These are phyloP conservation scores for Hycleus cichorii DNA, from an alignment of 1,140 invertebrate genomes.

Conservation along the genomic window DNA sequence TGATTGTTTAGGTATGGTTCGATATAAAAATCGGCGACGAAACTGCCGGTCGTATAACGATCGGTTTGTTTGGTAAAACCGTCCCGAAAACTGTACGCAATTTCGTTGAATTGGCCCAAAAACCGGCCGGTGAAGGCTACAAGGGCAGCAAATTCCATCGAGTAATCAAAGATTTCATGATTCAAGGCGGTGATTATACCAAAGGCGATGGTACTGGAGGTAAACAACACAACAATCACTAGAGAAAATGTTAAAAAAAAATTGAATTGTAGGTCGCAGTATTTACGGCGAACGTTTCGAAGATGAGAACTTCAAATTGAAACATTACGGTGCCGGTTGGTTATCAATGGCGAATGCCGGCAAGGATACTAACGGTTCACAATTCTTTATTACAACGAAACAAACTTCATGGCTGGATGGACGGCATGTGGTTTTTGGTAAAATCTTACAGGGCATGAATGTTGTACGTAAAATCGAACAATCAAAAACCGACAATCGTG, in stretches of 20 bases:
- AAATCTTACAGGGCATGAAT: constrained; percentile 86
- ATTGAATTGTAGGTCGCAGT: constrained; percentile 59
- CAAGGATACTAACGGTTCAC: constrained; percentile 96
- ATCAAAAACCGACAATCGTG: constrained; percentile 62
- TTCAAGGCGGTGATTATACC: constrained; percentile 91
- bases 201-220: constrained; percentile 88
- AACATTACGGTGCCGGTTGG: constrained; percentile 95
- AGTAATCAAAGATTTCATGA: constrained; percentile 93
- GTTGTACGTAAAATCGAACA: constrained; percentile 81
- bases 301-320: constrained; percentile 97
- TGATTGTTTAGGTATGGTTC: constrained; percentile 77
- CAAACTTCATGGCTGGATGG: constrained; percentile 93
- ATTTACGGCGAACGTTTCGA: constrained; percentile 91
- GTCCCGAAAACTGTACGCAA: constrained; percentile 93
- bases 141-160: constrained; percentile 88
- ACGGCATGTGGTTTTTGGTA: constrained; percentile 96
- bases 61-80: constrained; percentile 92
- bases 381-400: constrained; percentile 94
- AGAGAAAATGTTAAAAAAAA: no score
- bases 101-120: constrained; percentile 78
- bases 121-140: constrained; percentile 71
- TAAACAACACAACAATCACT: constrained; percentile 30
- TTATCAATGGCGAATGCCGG: constrained; percentile 95
- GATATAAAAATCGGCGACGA: constrained; percentile 84
- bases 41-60: constrained; percentile 69